phyloP scores from a whole-genome alignment of 2,888 invertebrate genomes.

The Chrysomela aeneicollis region DNA sequence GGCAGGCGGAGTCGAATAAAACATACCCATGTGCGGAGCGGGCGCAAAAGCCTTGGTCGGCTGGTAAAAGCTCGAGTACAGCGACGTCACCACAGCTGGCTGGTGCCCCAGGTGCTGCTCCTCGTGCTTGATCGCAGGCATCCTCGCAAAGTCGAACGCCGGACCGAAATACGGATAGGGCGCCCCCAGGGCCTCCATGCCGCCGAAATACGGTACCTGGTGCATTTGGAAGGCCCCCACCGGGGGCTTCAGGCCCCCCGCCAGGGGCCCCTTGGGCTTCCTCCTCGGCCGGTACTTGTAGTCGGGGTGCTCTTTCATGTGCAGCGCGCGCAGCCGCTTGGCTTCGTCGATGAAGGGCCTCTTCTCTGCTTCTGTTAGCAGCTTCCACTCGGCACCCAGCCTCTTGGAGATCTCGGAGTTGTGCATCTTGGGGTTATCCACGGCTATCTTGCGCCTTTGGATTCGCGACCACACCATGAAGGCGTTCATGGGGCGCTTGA shows the following conservation, averaged over 20 bases:
- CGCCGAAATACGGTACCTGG: slow-evolving; percentile 70
- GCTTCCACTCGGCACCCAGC: slow-evolving; percentile 93
- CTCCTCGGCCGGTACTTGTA: slow-evolving; percentile 89
- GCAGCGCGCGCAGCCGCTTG: slow-evolving; percentile 83
- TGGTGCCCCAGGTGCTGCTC: slow-evolving; percentile 49
- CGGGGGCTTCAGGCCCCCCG: slow-evolving; percentile 51
- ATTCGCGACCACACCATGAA: slow-evolving; percentile 98
- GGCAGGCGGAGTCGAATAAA: slow-evolving; percentile 56
- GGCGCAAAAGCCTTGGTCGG: slow-evolving; percentile 65
- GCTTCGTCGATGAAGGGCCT: slow-evolving; percentile 96
- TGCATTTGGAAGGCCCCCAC: slow-evolving; percentile 69
- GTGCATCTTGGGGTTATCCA: slow-evolving; percentile 94
- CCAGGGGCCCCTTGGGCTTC: slow-evolving; percentile 80
- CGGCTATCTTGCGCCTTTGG: slow-evolving; percentile 89
- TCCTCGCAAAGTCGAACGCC: slow-evolving; percentile 65
- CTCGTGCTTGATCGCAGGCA: slow-evolving; percentile 55
- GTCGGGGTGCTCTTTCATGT: slow-evolving; percentile 92
- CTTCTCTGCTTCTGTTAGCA: slow-evolving; percentile 85
- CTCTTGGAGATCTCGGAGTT: slow-evolving; percentile 91
- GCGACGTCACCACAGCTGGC: slow-evolving; percentile 60
- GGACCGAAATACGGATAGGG: slow-evolving; percentile 81
- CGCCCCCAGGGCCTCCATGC: slow-evolving; percentile 65
- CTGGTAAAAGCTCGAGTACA: slow-evolving; percentile 73
- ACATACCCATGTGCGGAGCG: slow-evolving; percentile 62
- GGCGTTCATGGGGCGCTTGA: slow-evolving; percentile 97